Evolutionary conservation across 2,797 vertebrate genomes (phyloP).

Genomic region (Hippoglossus hippoglossus): DNA sequence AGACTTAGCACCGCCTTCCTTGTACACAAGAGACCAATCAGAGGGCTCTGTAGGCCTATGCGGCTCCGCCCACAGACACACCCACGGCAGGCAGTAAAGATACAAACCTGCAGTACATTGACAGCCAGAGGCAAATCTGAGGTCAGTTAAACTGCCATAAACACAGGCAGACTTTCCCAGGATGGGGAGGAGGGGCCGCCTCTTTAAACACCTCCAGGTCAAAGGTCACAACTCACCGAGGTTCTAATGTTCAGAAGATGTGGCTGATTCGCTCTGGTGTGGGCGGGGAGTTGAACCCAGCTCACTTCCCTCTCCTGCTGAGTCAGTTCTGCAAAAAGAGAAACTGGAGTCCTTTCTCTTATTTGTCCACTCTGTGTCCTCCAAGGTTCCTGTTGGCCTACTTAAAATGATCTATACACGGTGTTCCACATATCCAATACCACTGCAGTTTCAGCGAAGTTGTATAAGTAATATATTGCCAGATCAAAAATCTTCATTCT

Average conservation of each 20-base stretch:
- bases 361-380: not conserved
- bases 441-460: conserved; percentile 16
- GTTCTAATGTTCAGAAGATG: conserved; percentile 28
- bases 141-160: conserved; percentile 62
- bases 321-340: conserved; percentile 57
- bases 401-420: no score
- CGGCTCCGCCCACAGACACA: conserved; percentile 42
- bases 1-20: conserved; percentile 34
- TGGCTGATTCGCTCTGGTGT: conserved; percentile 24
- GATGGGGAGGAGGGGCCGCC: conserved; percentile 47
- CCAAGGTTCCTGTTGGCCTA: not conserved
- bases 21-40: conserved; percentile 64
- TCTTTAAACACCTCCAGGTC: conserved; percentile 59
- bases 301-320: conserved; percentile 54
- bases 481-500: conserved; percentile 31
- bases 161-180: conserved; percentile 43
- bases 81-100: not conserved
- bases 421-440: not conserved
- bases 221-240: conserved; percentile 52
- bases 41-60: not conserved
- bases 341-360: conserved; percentile 48
- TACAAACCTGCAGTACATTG: conserved; percentile 30
- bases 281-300: conserved; percentile 45
- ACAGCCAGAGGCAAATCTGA: conserved; percentile 66
- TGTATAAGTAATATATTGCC: not conserved